A percentile compares a stretch with the other conserved stretches of the same genome.
These are phyloP conservation scores for Myrmophylax atrothorax DNA, from an alignment of 2,113 vertebrate genomes.

Conservation along the genomic window DNA sequence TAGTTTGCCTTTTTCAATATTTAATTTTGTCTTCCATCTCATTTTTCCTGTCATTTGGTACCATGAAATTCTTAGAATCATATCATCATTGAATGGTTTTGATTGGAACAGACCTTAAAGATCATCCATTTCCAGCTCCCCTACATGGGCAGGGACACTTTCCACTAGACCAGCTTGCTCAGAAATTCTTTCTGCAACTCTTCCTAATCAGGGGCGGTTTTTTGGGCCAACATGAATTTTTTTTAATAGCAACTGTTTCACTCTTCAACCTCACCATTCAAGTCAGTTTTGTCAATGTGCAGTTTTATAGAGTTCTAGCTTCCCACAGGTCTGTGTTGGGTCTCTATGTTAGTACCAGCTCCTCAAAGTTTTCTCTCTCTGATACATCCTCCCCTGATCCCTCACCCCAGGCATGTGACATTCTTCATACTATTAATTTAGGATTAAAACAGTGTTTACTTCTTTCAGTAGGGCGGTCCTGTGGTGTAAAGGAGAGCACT, in stretches of 20 bases:
- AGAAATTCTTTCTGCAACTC: neutral
- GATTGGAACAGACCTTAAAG: neutral
- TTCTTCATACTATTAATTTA: neutral
- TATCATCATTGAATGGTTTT: neutral
- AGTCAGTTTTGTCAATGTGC: neutral
- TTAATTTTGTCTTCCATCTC: neutral
- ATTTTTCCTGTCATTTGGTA: neutral
- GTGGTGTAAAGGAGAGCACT: too few relatives aligned
- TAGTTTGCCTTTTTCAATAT: neutral
- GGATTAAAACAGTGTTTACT: neutral
- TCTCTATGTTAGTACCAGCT: neutral
- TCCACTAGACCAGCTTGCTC: neutral
- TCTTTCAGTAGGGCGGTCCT: neutral
- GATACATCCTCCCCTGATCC: neutral
- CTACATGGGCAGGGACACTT: neutral
- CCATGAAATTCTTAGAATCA: neutral
- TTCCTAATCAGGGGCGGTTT: accelerated
- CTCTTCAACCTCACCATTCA: neutral
- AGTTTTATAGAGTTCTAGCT: neutral
- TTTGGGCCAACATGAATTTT: neutral
- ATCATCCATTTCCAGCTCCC: neutral
- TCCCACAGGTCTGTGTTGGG: neutral
- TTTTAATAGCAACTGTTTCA: neutral
- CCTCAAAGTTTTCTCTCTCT: neutral
- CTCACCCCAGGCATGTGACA: neutral